A percentile compares a stretch with the other conserved stretches of the same genome.
These are phyloP conservation scores for Diuraphis noxia DNA, from an alignment of 1,140 invertebrate species.

Conservation along the genomic window DNA sequence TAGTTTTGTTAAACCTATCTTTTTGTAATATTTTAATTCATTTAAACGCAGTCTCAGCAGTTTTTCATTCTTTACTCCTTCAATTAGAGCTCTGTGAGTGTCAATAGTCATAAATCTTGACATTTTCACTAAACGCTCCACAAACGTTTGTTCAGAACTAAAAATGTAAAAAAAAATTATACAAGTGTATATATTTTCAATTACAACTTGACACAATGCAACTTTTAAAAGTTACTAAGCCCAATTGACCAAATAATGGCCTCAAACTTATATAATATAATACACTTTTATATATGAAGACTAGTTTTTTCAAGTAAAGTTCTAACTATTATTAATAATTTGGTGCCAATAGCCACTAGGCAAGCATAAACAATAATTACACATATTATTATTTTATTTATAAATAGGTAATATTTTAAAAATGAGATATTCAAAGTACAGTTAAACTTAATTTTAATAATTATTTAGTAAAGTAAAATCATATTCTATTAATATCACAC, in stretches of 20 bases:
- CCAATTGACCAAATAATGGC: not conserved
- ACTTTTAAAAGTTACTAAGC: not conserved
- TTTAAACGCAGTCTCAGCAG: not conserved
- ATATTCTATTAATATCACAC: not conserved
- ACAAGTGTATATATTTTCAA: not conserved
- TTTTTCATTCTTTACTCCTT: conserved; percentile 7
- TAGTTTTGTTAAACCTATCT: not conserved
- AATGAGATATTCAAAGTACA: not conserved
- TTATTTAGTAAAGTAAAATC: not conserved
- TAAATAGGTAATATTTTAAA: not conserved
- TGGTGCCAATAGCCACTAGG: not conserved
- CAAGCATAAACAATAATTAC: not conserved
- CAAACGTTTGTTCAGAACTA: not conserved
- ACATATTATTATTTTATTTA: not conserved
- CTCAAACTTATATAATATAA: not conserved
- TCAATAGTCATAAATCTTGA: conserved; percentile 23
- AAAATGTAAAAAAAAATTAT: not conserved
- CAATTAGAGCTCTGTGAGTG: not conserved
- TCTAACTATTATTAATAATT: not conserved
- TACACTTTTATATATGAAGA: not conserved
- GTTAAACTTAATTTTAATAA: not conserved
- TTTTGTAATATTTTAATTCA: conserved; percentile 9
- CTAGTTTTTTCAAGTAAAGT: not conserved
- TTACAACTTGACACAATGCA: not conserved
- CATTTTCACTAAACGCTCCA: not conserved